Base-by-base conservation (phyloP, 2,888 invertebrate species). In the Metallyticus violacea region DNA sequence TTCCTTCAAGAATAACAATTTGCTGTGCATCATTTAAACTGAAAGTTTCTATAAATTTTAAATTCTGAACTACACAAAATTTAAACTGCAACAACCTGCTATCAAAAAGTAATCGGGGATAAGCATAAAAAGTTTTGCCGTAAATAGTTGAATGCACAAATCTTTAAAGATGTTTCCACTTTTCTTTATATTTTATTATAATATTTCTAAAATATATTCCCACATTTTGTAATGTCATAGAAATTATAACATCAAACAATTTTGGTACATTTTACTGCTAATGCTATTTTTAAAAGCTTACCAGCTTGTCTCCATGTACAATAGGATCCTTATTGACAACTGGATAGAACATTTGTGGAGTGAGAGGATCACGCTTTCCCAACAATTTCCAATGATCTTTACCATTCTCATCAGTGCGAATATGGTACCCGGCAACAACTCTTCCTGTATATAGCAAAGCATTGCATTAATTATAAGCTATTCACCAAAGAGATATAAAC, bases 291-390 rank as follows among this genome's bases (percentile, higher is more conserved):
- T 62, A 0, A 28, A 0, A 85, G 90, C 92, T 90, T 90, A 93
- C 93, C 88, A 98, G 90, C 86, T 94, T 93, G 91, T 98, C 98
- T 0, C 96, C 96, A 85, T 92, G 91, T 0, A 90, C 89, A 78
- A 98, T 95, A 0, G 96, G 94, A 0, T 94, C 92, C 1, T 91
- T 92, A 89, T 94, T 93, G 85, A 92, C 90, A 0, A 97, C 94
- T 0, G 97, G 97, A 92, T 98, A 99, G 93, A 99, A 99, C 98
- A 98, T 98, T 93, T 99, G 97, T 0, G 99, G 97, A 25, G 96
- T 94, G 89, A 97, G 93, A 0, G 99, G 99, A 92, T 98, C 93
- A 89, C 96, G 94, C 92, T 97, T 97, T 30, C 99, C 99, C 85
- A 99, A 93, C 86, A 97, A 92, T 6, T 94, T 94, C 99, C 98